Evolutionary conservation across 2,888 invertebrate species (phyloP).

Genomic region (Ennomos erosarius): DNA sequence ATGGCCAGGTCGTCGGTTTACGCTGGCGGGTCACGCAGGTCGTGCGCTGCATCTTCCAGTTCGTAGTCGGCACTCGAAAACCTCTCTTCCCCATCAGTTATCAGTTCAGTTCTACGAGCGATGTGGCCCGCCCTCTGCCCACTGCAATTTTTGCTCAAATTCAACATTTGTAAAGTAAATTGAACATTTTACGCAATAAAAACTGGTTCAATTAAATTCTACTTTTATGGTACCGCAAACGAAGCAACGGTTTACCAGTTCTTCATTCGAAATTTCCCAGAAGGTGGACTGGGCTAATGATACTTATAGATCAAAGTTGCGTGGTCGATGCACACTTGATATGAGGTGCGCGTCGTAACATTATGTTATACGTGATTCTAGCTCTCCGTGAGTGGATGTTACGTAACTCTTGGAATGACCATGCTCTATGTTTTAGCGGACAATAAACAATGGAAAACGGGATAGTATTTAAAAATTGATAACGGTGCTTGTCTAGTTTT

Average conservation of each 20-base stretch:
- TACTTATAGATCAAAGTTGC: conserved; percentile 17
- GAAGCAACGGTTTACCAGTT: neutral
- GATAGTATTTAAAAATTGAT: neutral
- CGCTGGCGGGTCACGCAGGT: too few species aligned
- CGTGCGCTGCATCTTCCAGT: too few species aligned
- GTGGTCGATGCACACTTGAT: conserved; percentile 22
- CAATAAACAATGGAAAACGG: neutral
- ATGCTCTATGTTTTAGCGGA: conserved; percentile 2
- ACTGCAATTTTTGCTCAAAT: too few species aligned
- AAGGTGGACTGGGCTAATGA: conserved; percentile 8
- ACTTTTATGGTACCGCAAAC: neutral
- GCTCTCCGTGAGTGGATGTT: conserved; percentile 38
- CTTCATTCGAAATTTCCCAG: neutral
- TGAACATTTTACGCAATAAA: too few species aligned
- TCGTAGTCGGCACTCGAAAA: too few species aligned
- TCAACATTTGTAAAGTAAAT: too few species aligned
- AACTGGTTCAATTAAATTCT: too few species aligned
- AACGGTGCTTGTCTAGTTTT: neutral
- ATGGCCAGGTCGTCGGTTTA: too few species aligned
- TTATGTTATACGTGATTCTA: conserved; percentile 34
- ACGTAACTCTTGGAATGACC: conserved; percentile 42
- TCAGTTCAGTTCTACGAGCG: too few species aligned
- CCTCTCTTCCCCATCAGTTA: too few species aligned
- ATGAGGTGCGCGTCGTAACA: conserved; percentile 31
- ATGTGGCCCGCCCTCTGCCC: too few species aligned